These are phyloP conservation scores for Diglossa cyanea DNA, from an alignment of 2,797 vertebrate genomes.

Conservation along the genomic window DNA sequence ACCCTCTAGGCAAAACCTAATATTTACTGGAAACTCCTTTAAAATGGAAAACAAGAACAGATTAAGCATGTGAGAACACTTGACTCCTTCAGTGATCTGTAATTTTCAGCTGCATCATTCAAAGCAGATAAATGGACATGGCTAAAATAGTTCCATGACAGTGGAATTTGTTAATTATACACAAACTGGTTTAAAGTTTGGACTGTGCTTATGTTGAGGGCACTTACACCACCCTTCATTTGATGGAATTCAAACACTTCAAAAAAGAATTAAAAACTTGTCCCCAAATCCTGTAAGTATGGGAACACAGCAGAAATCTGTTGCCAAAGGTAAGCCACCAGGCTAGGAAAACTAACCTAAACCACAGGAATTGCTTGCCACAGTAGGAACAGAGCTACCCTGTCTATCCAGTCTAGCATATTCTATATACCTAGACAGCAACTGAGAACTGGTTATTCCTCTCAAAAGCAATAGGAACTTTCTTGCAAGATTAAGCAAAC, in stretches of 20 bases:
- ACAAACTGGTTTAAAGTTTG: not conserved
- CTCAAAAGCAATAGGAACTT: not conserved
- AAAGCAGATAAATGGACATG: not conserved
- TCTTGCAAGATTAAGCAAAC: not conserved
- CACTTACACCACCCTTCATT: not conserved
- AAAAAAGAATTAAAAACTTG: not conserved
- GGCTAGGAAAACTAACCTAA: not conserved
- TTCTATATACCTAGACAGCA: not conserved
- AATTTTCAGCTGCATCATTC: not conserved
- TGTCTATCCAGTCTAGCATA: not conserved
- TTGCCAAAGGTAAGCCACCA: not conserved
- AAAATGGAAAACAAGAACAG: not conserved
- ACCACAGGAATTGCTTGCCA: not conserved
- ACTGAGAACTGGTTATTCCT: not conserved
- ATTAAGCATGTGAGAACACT: not conserved
- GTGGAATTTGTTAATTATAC: not conserved
- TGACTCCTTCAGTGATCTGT: not conserved
- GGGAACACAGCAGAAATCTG: not conserved
- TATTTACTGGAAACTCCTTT: slow-evolving; percentile 93
- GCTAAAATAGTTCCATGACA: not conserved
- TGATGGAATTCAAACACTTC: not conserved
- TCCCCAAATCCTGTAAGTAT: not conserved
- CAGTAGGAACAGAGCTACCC: not conserved
- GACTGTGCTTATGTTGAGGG: not conserved
- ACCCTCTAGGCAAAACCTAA: slow-evolving; percentile 96